Evolutionary conservation across 2,888 invertebrate species (phyloP), one percentile per base, ranked within the genome.

Genomic region (Homarus gammarus): DNA sequence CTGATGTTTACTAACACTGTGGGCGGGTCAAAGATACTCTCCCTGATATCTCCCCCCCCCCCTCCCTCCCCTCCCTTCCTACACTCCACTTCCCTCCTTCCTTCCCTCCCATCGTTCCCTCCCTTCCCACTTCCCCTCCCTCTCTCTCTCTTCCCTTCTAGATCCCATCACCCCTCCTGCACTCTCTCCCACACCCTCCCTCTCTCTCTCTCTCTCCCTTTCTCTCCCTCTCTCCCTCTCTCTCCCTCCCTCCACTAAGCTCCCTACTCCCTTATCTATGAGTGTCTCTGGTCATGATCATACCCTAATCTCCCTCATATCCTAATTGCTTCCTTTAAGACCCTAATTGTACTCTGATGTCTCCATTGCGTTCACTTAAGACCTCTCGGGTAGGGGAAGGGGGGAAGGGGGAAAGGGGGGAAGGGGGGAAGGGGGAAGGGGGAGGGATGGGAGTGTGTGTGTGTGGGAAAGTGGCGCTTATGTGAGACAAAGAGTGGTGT

Each of bases 341-440:
- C 12, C 44, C 44, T 44, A 44, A 44, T 44, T 44, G 44, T 12
- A 44, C 44, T 44, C 44, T 44, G 44, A 44, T 44, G 44, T 44
- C 6, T 44, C 31, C n/a, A 44, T 75, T 44, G 44, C 27, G n/a
- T n/a, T 44, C 27, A 44, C 40, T 27, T 15, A 27, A 18, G 49
- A 75, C 44, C 61, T 79, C 79, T n/a, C n/a, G n/a, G n/a, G n/a
- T n/a, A n/a, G n/a, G 33, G 82, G 38, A n/a, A 0, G 64, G n/a
- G 81, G 38, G 36, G 38, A n/a, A 36, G 64, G 33, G 33, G n/a
- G 64, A 81, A 18, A 61, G 61, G 22, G 18, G 36, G 22, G 38
- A 36, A 64, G 64, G 5, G 40, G 15, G 38, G 2, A 12, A 33
- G 36, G 31, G 56, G 36, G 6, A 73, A 5, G 31, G n/a, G n/a